A percentile compares a stretch with the other conserved stretches of the same genome.
These are phyloP conservation scores for Adela reaumurella DNA, from an alignment of 2,888 invertebrate species.

Conservation along the genomic window DNA sequence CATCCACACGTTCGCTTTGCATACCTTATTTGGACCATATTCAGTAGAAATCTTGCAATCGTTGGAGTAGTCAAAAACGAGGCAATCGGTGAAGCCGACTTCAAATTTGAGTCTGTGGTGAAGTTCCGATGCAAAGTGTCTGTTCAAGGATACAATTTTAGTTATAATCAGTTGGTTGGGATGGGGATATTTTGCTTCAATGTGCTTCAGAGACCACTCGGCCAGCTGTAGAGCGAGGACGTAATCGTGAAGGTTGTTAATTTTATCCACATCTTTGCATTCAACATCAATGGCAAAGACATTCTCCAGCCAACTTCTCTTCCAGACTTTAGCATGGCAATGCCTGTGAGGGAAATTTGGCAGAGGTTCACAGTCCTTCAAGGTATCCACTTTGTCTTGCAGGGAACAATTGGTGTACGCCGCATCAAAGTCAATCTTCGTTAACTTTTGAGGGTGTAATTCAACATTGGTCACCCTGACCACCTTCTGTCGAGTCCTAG, in stretches of 20 bases:
- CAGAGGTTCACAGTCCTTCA: not conserved
- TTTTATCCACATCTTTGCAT: conserved; percentile 34
- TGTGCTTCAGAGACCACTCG: conserved; percentile 32
- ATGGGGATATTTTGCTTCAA: conserved; percentile 43
- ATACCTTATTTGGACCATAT: conserved; percentile 27
- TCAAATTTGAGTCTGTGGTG: conserved; percentile 44
- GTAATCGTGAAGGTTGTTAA: conserved; percentile 29
- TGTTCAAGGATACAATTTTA: conserved; percentile 37
- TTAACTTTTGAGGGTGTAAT: too few relatives aligned
- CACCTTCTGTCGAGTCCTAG: too few relatives aligned
- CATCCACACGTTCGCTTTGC: conserved; percentile 39
- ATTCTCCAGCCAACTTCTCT: conserved; percentile 24
- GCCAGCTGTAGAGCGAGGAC: conserved; percentile 30
- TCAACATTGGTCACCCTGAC: too few relatives aligned
- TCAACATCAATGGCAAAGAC: conserved; percentile 30
- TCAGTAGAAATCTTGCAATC: conserved; percentile 24
- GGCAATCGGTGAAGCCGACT: conserved; percentile 36
- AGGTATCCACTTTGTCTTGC: too few relatives aligned
- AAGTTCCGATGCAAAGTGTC: conserved; percentile 36
- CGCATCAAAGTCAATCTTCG: not conserved
- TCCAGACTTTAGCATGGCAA: conserved; percentile 21
- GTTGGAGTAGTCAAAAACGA: conserved; percentile 26
- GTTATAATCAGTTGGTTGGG: conserved; percentile 34
- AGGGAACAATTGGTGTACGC: not conserved
- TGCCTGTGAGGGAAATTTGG: conserved; percentile 4